Conservation (phyloP, 2,113 vertebrate species). For the Syngnathoides biaculeatus region DNA sequence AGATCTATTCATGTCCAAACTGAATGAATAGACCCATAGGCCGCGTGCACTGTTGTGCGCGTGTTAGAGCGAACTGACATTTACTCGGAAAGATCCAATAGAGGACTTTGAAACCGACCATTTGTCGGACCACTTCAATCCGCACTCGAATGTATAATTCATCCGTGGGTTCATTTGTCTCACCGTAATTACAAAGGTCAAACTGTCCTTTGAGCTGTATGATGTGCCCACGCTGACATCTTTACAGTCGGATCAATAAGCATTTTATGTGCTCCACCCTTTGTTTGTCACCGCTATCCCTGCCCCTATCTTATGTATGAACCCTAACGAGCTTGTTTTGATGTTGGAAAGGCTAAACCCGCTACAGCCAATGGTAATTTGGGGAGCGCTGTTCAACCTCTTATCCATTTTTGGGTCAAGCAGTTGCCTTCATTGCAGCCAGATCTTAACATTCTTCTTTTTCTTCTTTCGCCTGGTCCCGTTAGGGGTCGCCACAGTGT, state of each 20-base stretch:
- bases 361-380: background rate
- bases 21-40: background rate
- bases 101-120: constrained; percentile 24
- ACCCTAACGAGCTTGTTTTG: background rate
- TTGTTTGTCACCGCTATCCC: background rate
- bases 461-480: no score
- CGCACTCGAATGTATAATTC: constrained; percentile 42
- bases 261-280: constrained; percentile 11
- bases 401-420: background rate
- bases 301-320: background rate
- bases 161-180: constrained; percentile 29
- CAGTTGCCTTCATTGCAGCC: background rate
- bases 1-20: constrained; percentile 1
- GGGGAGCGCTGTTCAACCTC: no score
- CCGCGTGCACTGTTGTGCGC: background rate
- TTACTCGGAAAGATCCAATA: constrained; percentile 5
- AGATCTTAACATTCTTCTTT: no score
- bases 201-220: constrained; percentile 22
- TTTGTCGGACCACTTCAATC: constrained; percentile 30
- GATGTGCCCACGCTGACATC: background rate
- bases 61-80: background rate
- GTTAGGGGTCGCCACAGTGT: no score
- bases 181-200: constrained; percentile 53
- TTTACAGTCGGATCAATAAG: constrained; percentile 28
- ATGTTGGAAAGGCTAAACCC: no score